Evolutionary conservation across 2,888 invertebrate genomes (phyloP), one percentile per base, ranked within the genome.

Genomic region (Microctonus hyperodae): DNA sequence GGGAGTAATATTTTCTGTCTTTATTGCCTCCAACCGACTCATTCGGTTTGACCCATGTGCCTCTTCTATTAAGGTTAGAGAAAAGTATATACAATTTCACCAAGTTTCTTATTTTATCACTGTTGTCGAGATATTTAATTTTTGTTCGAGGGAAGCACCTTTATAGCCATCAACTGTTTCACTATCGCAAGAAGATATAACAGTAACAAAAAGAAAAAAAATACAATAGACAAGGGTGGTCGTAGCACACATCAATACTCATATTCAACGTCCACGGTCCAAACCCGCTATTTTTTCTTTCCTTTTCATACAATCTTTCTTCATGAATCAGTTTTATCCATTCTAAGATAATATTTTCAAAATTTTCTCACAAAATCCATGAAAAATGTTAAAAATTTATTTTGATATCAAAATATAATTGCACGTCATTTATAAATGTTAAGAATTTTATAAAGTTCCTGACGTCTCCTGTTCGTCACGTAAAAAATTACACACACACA

Each of bases 71-170:
- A 64, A 22, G 53, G 55, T 65, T 63, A 62, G 44, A 57, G 51
- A 55, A n/a, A n/a, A n/a, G 33, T 58, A 44, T 60, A 37, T 60
- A 67, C 68, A 63, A 73, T 76, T 70, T 75, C 74, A 73, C 75
- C 74, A 77, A 78, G 75, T 77, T 77, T 73, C 74, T 60, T 74
- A 72, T 77, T 80, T 79, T 79, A 79, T 78, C 74, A 77, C 74
- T 76, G 73, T 74, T 76, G 74, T 71, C 67, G 75, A 78, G 78
- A 79, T 78, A 78, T 79, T 80, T 80, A 79, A 80, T 79, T 78
- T 80, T 78, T 77, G 70, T 76, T 75, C 75, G 37, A 11, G 48
- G 76, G 74, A 74, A 76, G 70, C 74, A 71, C 67, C 75, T 75
- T 75, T 76, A 75, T 72, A 73, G 69, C 71, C 73, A 75, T 75